A percentile compares a stretch with the other conserved stretches of the same genome.
Conservation (phyloP, 1,140 invertebrate genomes). For the Plodia interpunctella region DNA sequence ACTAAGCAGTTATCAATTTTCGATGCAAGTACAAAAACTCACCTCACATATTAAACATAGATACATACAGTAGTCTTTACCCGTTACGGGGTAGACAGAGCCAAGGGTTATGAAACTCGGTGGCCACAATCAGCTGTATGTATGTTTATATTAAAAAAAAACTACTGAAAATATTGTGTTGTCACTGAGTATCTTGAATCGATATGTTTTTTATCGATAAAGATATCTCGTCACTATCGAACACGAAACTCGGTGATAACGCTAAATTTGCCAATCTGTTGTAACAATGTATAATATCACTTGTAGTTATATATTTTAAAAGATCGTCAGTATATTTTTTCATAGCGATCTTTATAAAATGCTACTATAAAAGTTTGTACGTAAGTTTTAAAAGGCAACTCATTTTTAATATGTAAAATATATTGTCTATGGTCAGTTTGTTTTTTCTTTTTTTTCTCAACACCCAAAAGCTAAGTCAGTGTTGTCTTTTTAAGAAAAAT, state of each 20-base stretch:
- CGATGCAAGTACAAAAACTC: conserved; percentile 11
- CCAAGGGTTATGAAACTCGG: too few relatives aligned
- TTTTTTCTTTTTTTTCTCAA: conserved; percentile 6
- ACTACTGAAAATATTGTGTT: neutral
- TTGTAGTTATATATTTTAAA: conserved; percentile 10
- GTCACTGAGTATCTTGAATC: neutral
- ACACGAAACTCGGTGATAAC: too few relatives aligned
- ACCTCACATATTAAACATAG: neutral
- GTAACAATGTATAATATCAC: neutral
- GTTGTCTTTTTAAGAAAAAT: conserved; percentile 8
- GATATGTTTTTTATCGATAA: conserved; percentile 8
- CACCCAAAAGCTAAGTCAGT: neutral
- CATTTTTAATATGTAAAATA: neutral
- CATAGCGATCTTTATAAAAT: neutral
- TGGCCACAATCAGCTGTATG: too few relatives aligned
- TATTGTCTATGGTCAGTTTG: neutral
- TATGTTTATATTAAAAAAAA: too few relatives aligned
- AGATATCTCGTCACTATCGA: conserved; percentile 1
- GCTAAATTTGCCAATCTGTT: neutral
- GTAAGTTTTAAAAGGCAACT: conserved; percentile 10
- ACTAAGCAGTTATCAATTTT: conserved; percentile 3
- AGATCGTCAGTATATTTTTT: conserved; percentile 3
- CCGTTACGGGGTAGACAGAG: too few relatives aligned
- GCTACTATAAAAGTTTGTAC: neutral
- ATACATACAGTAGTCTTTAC: too few relatives aligned